These are phyloP conservation scores for Potamarius usumacintae DNA, from an alignment of 2,113 vertebrate genomes.

Conservation along the genomic window DNA sequence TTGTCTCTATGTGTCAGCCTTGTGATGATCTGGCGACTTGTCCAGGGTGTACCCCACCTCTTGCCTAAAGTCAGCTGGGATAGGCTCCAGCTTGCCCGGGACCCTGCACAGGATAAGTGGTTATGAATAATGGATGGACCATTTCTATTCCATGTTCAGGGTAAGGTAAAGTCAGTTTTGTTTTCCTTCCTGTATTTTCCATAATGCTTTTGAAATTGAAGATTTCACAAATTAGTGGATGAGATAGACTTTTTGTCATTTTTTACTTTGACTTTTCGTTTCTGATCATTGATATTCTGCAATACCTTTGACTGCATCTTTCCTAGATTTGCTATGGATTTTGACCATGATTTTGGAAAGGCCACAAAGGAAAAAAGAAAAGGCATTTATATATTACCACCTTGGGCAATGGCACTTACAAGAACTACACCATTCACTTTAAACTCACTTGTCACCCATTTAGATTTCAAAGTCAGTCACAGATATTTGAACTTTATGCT, in stretches of 20 bases:
- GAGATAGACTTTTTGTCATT: background rate
- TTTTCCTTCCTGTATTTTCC: background rate
- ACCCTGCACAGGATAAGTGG: no score
- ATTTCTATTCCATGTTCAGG: background rate
- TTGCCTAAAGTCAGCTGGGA: no score
- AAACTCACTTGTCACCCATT: background rate
- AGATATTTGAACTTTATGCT: slow-evolving; percentile 6
- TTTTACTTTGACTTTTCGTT: background rate
- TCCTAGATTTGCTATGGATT: background rate
- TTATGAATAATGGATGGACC: no score
- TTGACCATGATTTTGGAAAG: background rate
- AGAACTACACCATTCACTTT: background rate
- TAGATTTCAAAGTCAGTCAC: background rate
- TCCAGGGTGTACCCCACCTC: no score
- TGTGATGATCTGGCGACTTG: no score
- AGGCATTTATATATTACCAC: background rate
- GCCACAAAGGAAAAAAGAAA: background rate
- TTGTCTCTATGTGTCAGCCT: no score
- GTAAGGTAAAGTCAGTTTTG: background rate
- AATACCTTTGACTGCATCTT: background rate
- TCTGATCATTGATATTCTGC: background rate
- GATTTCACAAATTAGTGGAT: background rate
- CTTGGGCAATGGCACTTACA: background rate
- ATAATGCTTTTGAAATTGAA: background rate
- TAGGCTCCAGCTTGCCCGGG: no score